Percentiles rank a stretch among this genome's conserved stretches.
Conservation (phyloP, 2,797 vertebrate genomes). For the Lindbergichthys nudifrons region DNA sequence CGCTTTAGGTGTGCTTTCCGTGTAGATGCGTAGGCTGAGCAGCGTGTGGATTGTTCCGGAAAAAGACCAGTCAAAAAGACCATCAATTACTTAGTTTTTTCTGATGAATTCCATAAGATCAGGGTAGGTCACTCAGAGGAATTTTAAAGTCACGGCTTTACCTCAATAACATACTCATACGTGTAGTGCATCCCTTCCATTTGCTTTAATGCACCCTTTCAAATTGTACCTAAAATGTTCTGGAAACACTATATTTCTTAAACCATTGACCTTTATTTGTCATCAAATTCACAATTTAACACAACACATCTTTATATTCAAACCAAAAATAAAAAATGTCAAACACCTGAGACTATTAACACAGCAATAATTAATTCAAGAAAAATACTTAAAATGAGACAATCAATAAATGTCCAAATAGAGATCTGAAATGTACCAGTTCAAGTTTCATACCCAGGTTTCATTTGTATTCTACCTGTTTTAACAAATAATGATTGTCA, state of each 20-base stretch:
- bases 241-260: neutral
- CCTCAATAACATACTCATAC: neutral
- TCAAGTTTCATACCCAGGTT: neutral
- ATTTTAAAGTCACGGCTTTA: slow-evolving; percentile 9
- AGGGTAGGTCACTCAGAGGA: slow-evolving; percentile 13
- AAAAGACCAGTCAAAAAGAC: slow-evolving; percentile 24
- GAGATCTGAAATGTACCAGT: too few relatives aligned
- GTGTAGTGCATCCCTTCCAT: neutral
- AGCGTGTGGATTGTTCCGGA: slow-evolving; percentile 57
- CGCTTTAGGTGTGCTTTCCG: slow-evolving; percentile 61
- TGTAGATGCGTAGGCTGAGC: slow-evolving; percentile 68
- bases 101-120: slow-evolving; percentile 42
- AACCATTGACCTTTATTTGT: too few relatives aligned
- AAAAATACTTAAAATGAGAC: neutral
- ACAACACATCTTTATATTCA: neutral
- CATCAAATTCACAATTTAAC: neutral
- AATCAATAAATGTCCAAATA: neutral
- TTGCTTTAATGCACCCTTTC: neutral
- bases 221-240: neutral
- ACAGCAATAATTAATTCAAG: neutral
- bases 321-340: neutral
- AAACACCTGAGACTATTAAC: neutral
- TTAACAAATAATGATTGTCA: neutral
- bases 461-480: neutral
- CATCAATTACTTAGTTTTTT: slow-evolving; percentile 21